Base-by-base conservation (phyloP, 2,888 invertebrate genomes). In the Neocrepidodera transversa region DNA sequence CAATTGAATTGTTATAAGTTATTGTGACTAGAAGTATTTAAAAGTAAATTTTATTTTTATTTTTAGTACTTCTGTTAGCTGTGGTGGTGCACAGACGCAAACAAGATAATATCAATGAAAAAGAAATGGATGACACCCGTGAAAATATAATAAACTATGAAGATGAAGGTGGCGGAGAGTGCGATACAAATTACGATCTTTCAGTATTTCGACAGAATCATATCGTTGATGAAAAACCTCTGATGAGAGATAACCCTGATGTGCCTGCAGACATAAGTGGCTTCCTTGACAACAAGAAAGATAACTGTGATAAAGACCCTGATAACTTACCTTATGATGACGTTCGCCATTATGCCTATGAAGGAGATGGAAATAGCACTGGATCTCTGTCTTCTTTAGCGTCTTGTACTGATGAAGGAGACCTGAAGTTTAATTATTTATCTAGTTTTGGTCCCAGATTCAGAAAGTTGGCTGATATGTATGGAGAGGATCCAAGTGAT, bases 111-210 rank as follows among this genome's bases (percentile, higher is more conserved):
- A 88, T 93, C 82, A 90, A 91, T 36, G 91, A 91, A 75, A 94
- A 94, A 75, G 95, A 97, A 71, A 89, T 95, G 67, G 97, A 98
- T 74, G 97, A 98, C 75, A 95, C 97, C 26, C 84, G 97, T 59
- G 98, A 98, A 79, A 99, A 95, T 72, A 96, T 99, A 63, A 94
- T 98, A 70, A 94, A 95, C 70, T 98, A 99, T 75, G 95, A 96
- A 75, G 97, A 98, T 73, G 98, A 99, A 79, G 98, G 98, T 11
- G 97, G 97, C 76, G 98, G 98, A 76, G 95, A 99, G 78, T 95
- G 95, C 0, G 98, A 99, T 76, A 93, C 96, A 1, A 92, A 91
- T 1, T 96, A 93, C 79, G 95, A 96, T 77, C 84, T 96, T 58
- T 90, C 90, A 62, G 91, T 93, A 2, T 84, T 96, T 14, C 76